Percentiles rank a stretch among this genome's conserved stretches.
Evolutionary conservation across 2,888 invertebrate species (phyloP).

Genomic region (Eristalis arbustorum): DNA sequence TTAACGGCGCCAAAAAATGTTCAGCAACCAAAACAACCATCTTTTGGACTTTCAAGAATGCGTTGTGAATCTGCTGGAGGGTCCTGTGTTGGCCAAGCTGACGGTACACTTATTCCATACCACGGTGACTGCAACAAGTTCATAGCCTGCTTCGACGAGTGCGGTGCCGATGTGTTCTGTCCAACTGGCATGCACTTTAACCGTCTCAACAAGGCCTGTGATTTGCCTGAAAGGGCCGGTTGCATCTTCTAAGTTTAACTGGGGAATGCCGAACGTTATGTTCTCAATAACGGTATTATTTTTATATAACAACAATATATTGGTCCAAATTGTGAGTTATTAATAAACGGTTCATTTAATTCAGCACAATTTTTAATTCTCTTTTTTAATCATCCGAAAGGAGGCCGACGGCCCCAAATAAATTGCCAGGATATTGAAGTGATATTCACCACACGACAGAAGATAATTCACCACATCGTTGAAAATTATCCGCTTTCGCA

Average conservation of each 20-base stretch:
- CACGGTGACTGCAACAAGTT: conserved; percentile 48
- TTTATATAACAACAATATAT: background rate
- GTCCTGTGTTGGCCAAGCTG: conserved; percentile 43
- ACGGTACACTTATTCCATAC: conserved; percentile 42
- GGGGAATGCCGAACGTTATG: conserved; percentile 4
- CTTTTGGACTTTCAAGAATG: conserved; percentile 28
- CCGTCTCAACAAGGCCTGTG: conserved; percentile 17
- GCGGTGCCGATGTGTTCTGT: conserved; percentile 53
- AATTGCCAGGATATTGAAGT: no score
- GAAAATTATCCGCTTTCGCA: no score
- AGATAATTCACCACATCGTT: no score
- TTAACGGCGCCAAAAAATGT: background rate
- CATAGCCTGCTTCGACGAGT: conserved; percentile 51
- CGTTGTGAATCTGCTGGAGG: conserved; percentile 56
- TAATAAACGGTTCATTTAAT: conserved; percentile 30
- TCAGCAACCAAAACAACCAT: background rate
- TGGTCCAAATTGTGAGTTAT: background rate
- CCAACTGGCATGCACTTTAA: conserved; percentile 57
- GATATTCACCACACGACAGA: no score
- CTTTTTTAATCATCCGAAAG: background rate
- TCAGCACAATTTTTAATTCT: conserved; percentile 6
- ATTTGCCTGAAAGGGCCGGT: conserved; percentile 50
- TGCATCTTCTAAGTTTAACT: conserved; percentile 29
- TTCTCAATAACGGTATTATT: background rate
- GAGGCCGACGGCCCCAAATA: no score